These are phyloP conservation scores for Epirrita christyi DNA, from an alignment of 2,888 invertebrate species.

Conservation along the genomic window DNA sequence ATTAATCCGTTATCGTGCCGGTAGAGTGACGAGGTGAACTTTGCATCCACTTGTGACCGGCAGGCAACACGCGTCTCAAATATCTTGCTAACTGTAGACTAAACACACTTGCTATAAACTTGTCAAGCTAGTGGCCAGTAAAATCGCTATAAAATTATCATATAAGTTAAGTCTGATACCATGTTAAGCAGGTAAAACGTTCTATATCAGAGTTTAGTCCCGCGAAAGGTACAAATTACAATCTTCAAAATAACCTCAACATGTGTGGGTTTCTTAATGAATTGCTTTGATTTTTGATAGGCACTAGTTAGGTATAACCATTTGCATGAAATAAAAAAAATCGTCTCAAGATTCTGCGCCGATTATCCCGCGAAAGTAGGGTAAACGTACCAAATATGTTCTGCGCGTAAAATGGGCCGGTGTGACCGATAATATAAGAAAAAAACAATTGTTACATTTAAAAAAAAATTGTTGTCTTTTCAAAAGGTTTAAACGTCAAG, in stretches of 20 bases:
- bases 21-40: slow-evolving; percentile 64
- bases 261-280: too few species aligned
- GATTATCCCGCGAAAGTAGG: not conserved
- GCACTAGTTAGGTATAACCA: too few species aligned
- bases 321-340: not conserved
- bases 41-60: slow-evolving; percentile 56
- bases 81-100: slow-evolving; percentile 23
- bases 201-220: too few species aligned
- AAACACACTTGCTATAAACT: slow-evolving; percentile 19
- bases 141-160: not conserved
- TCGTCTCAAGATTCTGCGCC: not conserved
- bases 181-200: too few species aligned
- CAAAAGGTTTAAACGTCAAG: too few species aligned
- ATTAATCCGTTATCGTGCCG: slow-evolving; percentile 77
- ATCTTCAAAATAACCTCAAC: too few species aligned
- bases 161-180: too few species aligned
- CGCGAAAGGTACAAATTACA: too few species aligned
- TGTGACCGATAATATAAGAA: not conserved
- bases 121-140: not conserved
- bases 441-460: too few species aligned
- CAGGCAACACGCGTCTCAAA: slow-evolving; percentile 41
- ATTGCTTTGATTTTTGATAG: not conserved
- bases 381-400: slow-evolving; percentile 2
- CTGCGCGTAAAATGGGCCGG: not conserved
- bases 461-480: too few species aligned